These are phyloP conservation scores for Microctenopoma lineatum DNA, from an alignment of 2,797 vertebrate genomes.

Conservation along the genomic window DNA sequence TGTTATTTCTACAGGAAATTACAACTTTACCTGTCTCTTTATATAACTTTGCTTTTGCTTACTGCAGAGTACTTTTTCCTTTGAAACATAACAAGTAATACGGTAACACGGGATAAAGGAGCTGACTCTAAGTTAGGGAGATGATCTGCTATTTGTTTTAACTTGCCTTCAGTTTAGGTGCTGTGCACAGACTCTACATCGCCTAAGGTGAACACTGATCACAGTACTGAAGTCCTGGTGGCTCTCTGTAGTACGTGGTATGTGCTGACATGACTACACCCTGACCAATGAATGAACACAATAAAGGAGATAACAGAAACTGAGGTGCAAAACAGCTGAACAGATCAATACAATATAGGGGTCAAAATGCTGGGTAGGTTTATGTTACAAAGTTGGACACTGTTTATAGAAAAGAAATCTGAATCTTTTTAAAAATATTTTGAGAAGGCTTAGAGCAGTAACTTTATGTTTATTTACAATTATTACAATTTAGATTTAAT, in stretches of 20 bases:
- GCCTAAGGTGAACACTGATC: conserved; percentile 21
- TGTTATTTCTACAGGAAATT: not conserved
- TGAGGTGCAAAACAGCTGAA: conserved; percentile 37
- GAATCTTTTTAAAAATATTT: not conserved
- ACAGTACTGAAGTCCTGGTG: conserved; percentile 18
- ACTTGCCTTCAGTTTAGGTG: not conserved
- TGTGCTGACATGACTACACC: conserved; percentile 71
- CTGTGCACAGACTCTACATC: not conserved
- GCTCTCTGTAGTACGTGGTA: conserved; percentile 55
- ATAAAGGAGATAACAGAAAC: conserved; percentile 71
- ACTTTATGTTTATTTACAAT: not conserved
- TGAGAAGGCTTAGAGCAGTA: not conserved
- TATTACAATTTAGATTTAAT: too few relatives aligned
- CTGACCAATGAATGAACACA: conserved; percentile 66
- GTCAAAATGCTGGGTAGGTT: conserved; percentile 21
- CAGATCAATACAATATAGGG: conserved; percentile 22
- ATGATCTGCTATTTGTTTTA: not conserved
- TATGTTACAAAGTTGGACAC: not conserved
- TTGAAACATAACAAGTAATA: not conserved
- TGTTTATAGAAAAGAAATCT: not conserved
- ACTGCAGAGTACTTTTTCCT: not conserved
- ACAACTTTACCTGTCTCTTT: not conserved
- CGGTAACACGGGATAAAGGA: not conserved
- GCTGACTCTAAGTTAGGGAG: not conserved
- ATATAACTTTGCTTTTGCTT: not conserved